Conservation (phyloP, 2,797 vertebrate species). For the Hylomyscus alleni region DNA sequence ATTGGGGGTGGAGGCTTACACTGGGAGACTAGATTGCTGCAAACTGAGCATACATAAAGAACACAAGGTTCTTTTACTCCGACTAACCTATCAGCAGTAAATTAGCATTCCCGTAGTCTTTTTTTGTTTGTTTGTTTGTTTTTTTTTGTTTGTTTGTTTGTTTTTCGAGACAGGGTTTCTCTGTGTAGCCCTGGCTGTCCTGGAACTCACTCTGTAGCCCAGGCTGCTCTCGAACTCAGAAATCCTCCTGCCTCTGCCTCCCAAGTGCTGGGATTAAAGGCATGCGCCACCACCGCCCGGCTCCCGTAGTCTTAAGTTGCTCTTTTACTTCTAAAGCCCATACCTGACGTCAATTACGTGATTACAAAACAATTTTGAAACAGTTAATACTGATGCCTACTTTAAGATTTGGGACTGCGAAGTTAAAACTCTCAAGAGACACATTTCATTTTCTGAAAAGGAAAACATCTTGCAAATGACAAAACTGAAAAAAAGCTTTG, state of each 20-base stretch:
- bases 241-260: too few relatives aligned
- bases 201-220: too few relatives aligned
- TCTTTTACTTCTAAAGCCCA: conserved; percentile 12
- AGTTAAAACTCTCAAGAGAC: neutral
- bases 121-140: too few relatives aligned
- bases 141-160: too few relatives aligned
- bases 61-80: neutral
- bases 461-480: neutral
- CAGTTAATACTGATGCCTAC: conserved; percentile 29
- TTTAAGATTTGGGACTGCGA: conserved; percentile 43
- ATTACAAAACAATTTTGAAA: conserved; percentile 29
- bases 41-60: neutral
- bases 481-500: neutral
- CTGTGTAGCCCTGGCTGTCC: too few relatives aligned
- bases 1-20: neutral
- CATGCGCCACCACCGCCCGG: too few relatives aligned
- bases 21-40: neutral
- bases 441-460: neutral
- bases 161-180: too few relatives aligned
- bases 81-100: neutral
- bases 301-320: conserved; percentile 21
- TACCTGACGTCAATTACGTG: neutral
- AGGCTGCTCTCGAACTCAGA: too few relatives aligned
- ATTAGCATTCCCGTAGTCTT: conserved; percentile 47
- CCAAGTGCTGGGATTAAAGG: too few relatives aligned